phyloP scores from a whole-genome alignment of 2,888 invertebrate species.

The Morpho deidamia region DNA sequence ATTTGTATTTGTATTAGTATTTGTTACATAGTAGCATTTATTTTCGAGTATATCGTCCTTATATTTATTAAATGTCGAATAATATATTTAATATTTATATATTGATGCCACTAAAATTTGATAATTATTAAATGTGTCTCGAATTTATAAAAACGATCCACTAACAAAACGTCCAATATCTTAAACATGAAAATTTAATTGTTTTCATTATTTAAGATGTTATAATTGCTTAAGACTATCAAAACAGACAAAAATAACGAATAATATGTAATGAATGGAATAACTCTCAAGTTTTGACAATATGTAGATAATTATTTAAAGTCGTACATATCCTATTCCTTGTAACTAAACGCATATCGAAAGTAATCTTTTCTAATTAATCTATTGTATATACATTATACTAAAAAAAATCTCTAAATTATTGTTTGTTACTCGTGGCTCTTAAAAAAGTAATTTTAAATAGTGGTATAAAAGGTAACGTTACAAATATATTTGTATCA shows the following conservation, averaged over 20 bases:
- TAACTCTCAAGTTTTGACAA: conserved; percentile 3
- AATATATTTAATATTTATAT: too few species aligned
- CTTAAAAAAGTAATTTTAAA: too few species aligned
- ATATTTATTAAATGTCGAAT: too few species aligned
- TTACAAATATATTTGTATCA: too few species aligned
- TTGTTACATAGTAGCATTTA: too few species aligned
- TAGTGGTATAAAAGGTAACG: too few species aligned
- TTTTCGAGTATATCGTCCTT: too few species aligned
- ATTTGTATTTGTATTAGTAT: too few species aligned
- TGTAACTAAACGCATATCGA: conserved; percentile 4
- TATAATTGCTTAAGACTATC: not conserved
- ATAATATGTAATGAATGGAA: not conserved
- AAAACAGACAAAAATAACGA: not conserved
- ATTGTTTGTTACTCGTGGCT: too few species aligned
- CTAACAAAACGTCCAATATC: conserved; percentile 2
- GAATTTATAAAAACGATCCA: not conserved
- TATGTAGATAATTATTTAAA: conserved; percentile 4
- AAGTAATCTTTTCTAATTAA: not conserved
- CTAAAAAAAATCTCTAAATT: too few species aligned
- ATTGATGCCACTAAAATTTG: not conserved
- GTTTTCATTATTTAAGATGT: conserved; percentile 7
- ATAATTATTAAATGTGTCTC: not conserved
- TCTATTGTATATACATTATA: conserved; percentile 1
- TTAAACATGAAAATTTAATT: conserved; percentile 9
- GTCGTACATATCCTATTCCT: conserved; percentile 15